Percentiles rank a stretch among this genome's conserved stretches.
These are phyloP conservation scores for Ptycholaimellus sp. DNA, from an alignment of 2,888 invertebrate genomes.

Conservation along the genomic window DNA sequence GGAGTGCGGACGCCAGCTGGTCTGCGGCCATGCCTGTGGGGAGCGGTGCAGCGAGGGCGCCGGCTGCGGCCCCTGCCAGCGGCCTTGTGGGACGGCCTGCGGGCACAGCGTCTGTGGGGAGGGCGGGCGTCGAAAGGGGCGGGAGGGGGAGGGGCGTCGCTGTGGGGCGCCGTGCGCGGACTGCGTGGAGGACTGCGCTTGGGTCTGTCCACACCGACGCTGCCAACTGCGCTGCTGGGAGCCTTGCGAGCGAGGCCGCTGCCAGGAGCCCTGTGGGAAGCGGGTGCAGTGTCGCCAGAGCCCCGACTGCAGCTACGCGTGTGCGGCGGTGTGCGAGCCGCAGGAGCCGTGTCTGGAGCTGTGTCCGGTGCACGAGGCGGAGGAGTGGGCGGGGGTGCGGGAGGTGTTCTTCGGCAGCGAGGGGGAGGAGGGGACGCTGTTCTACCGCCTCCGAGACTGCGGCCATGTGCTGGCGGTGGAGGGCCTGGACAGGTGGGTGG, in stretches of 20 bases:
- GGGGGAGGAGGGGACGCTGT: constrained; percentile 36
- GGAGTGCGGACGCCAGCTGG: constrained; percentile 35
- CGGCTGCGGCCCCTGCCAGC: constrained; percentile 26
- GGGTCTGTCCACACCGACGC: constrained; percentile 23
- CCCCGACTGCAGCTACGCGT: too few species aligned
- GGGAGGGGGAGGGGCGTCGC: constrained; percentile 7
- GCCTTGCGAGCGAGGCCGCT: constrained; percentile 24
- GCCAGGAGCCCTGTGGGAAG: constrained; percentile 26
- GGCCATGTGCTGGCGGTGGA: too few species aligned
- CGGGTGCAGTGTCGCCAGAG: constrained; percentile 30
- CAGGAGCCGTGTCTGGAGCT: constrained; percentile 40
- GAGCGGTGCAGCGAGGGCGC: constrained; percentile 16
- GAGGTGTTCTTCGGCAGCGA: constrained; percentile 31
- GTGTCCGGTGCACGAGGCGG: constrained; percentile 36
- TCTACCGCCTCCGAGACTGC: too few species aligned
- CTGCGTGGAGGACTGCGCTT: constrained; percentile 25
- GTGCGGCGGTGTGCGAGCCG: too few species aligned
- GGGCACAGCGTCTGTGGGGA: constrained; percentile 33
- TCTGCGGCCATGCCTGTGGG: constrained; percentile 37
- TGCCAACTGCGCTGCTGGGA: constrained; percentile 26
- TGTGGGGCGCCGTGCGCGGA: constrained; percentile 20
- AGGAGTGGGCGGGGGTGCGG: constrained; percentile 16
- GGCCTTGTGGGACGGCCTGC: constrained; percentile 31
- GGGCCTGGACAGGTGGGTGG: too few species aligned
- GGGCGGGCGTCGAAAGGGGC: too few species aligned